Evolutionary conservation across 2,888 invertebrate genomes (phyloP).

Genomic region (Synanthedon andrenaeformis): DNA sequence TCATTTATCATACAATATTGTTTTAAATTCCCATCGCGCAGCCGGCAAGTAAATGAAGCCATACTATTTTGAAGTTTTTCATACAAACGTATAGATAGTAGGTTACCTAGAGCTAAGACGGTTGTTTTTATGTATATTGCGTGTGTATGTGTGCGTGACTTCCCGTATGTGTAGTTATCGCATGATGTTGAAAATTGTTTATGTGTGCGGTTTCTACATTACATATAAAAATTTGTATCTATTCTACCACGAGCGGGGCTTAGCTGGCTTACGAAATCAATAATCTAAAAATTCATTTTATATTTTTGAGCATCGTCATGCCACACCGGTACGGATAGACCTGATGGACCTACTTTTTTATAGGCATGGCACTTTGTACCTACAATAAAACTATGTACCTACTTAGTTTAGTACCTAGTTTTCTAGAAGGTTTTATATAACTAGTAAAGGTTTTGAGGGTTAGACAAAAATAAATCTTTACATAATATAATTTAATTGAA

Average conservation of each 20-base stretch:
- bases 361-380: not conserved
- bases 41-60: conserved; percentile 47
- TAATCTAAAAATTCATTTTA: conserved; percentile 58
- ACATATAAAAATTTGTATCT: conserved; percentile 42
- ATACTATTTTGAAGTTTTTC: conserved; percentile 68
- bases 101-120: conserved; percentile 33
- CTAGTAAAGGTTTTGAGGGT: too few relatives aligned
- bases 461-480: too few relatives aligned
- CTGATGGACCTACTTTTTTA: not conserved
- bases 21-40: conserved; percentile 38
- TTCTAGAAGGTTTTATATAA: too few relatives aligned
- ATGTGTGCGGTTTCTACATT: conserved; percentile 40
- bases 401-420: not conserved
- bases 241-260: conserved; percentile 15
- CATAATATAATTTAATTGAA: too few relatives aligned
- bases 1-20: conserved; percentile 32
- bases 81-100: conserved; percentile 47
- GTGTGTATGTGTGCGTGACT: conserved; percentile 27
- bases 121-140: conserved; percentile 60
- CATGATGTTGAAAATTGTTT: conserved; percentile 24
- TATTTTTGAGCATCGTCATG: conserved; percentile 29
- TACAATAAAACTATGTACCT: not conserved
- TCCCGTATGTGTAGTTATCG: conserved; percentile 57
- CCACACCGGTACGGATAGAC: not conserved
- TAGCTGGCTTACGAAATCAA: conserved; percentile 48